Conservation (phyloP, 2,113 vertebrate species). For the Cryptoleucopteryx plumbea region DNA sequence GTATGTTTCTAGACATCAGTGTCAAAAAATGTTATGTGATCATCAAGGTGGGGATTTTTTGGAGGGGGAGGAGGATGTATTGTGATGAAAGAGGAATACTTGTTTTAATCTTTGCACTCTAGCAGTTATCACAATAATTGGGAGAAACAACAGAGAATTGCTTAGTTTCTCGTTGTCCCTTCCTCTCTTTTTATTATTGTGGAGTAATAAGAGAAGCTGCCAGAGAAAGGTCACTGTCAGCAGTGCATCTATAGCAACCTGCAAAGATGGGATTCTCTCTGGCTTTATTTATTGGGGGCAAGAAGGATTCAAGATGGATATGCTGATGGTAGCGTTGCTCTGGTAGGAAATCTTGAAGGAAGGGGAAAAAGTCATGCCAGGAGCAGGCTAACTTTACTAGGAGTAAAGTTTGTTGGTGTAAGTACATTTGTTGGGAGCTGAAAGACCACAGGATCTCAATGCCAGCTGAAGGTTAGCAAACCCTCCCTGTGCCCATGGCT, state of each 20-base stretch:
- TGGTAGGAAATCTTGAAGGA: neutral
- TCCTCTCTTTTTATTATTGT: neutral
- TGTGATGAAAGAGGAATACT: neutral
- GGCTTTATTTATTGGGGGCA: neutral
- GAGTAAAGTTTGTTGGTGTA: neutral
- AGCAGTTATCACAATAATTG: neutral
- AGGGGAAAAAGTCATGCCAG: neutral
- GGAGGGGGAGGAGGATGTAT: too few relatives aligned
- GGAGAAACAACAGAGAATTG: neutral
- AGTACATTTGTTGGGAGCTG: fast-evolving
- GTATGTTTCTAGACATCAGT: neutral
- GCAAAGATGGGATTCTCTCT: neutral
- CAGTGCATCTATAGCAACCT: neutral
- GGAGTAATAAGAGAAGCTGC: neutral
- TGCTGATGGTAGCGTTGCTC: neutral
- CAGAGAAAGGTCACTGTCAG: neutral
- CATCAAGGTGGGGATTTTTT: too few relatives aligned
- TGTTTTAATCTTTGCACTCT: neutral
- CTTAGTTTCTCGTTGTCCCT: neutral
- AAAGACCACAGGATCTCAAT: neutral
- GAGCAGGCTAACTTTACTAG: neutral
- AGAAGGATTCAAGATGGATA: neutral
- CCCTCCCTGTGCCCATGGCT: neutral
- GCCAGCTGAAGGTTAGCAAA: neutral
- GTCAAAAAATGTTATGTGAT: neutral